These are phyloP conservation scores for Atethmia centrago DNA, from an alignment of 2,888 invertebrate genomes.

Conservation along the genomic window DNA sequence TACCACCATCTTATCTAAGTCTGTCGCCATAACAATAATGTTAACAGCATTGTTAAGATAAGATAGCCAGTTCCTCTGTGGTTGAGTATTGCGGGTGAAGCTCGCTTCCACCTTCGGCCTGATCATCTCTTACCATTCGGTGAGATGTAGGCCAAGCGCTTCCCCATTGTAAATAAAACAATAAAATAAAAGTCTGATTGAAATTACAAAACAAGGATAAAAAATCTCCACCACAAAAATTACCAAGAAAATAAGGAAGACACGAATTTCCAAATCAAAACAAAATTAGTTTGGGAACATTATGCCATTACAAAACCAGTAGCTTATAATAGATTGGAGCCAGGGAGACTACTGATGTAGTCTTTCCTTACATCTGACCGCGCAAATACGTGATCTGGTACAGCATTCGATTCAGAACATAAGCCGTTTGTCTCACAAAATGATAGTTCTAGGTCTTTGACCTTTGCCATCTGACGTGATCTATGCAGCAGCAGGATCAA, in stretches of 20 bases:
- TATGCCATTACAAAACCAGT: slow-evolving; percentile 27
- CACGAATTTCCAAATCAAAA: slow-evolving; percentile 22
- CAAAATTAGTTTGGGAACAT: slow-evolving; percentile 30
- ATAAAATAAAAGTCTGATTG: too few species aligned
- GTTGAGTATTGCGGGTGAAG: too few species aligned
- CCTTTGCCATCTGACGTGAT: slow-evolving; percentile 62
- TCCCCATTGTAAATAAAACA: too few species aligned
- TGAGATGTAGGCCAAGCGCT: too few species aligned
- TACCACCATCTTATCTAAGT: too few species aligned
- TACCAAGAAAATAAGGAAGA: slow-evolving; percentile 7
- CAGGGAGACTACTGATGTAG: slow-evolving; percentile 42
- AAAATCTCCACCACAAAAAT: slow-evolving; percentile 18
- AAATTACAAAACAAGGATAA: slow-evolving; percentile 1
- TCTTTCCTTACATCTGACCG: slow-evolving; percentile 67
- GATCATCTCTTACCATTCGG: too few species aligned
- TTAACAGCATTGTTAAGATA: too few species aligned
- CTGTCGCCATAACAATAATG: too few species aligned
- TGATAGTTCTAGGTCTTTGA: slow-evolving; percentile 68
- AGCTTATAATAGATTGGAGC: slow-evolving; percentile 30
- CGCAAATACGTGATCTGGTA: slow-evolving; percentile 70
- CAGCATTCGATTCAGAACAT: slow-evolving; percentile 60
- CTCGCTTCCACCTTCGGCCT: too few species aligned
- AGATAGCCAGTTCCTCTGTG: too few species aligned
- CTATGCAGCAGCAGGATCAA: slow-evolving; percentile 46
- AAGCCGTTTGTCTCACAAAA: slow-evolving; percentile 64